Percentiles rank a stretch among this genome's conserved stretches.
phyloP scores from a whole-genome alignment of 2,113 vertebrate genomes.

The Silurus glanis region DNA sequence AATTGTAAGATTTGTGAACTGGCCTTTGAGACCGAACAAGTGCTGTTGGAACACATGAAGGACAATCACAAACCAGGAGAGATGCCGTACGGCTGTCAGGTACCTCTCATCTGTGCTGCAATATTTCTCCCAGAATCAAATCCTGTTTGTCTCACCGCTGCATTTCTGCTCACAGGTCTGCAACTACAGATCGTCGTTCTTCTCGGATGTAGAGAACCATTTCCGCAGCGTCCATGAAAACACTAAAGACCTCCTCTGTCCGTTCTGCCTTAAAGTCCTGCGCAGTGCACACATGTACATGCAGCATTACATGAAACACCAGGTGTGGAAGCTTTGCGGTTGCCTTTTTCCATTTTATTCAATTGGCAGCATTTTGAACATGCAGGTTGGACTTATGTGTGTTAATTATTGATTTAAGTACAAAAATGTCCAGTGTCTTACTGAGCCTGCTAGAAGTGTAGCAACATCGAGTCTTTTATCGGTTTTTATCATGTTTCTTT shows the following conservation, averaged over 20 bases:
- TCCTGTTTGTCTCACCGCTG: slow-evolving; percentile 21
- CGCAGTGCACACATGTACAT: slow-evolving; percentile 89
- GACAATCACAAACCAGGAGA: slow-evolving; percentile 98
- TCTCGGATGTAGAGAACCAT: slow-evolving; percentile 93
- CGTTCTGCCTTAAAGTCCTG: slow-evolving; percentile 96
- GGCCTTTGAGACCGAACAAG: slow-evolving; percentile 95
- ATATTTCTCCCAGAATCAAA: neutral
- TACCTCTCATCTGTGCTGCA: slow-evolving; percentile 54
- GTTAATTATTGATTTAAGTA: neutral
- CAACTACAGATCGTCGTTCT: slow-evolving; percentile 91
- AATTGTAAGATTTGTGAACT: slow-evolving; percentile 98
- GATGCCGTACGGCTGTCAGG: slow-evolving; percentile 99
- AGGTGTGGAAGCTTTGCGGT: slow-evolving; percentile 74
- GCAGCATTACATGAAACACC: slow-evolving; percentile 98
- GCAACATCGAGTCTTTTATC: too few relatives aligned
- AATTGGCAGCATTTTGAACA: neutral
- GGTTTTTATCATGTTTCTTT: too few relatives aligned
- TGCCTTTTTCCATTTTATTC: neutral
- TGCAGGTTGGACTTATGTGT: neutral
- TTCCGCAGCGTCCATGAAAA: slow-evolving; percentile 93
- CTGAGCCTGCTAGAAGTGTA: too few relatives aligned
- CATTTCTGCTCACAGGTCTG: slow-evolving; percentile 81
- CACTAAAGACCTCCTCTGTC: slow-evolving; percentile 93
- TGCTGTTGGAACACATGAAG: slow-evolving; percentile 98
- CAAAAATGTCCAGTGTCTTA: neutral